These are phyloP conservation scores for Porites rus DNA, from an alignment of 92 coral and sea anemone genomes.

Conservation along the genomic window DNA sequence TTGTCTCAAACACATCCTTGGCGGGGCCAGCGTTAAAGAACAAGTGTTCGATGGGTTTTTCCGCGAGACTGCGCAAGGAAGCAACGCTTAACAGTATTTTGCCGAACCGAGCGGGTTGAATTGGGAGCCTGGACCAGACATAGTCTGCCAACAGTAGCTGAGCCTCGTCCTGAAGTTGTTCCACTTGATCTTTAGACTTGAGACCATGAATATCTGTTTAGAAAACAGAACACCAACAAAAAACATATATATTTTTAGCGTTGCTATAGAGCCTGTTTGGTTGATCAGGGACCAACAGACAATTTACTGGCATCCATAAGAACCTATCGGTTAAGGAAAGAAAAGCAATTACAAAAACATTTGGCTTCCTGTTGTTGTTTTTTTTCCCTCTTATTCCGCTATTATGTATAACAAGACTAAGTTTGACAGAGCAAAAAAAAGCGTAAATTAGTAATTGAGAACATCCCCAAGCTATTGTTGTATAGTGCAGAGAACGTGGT, in stretches of 20 bases:
- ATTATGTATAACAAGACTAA: too few relatives aligned
- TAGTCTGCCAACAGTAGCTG: constrained; percentile 82
- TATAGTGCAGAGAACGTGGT: too few relatives aligned
- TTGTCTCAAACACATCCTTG: constrained; percentile 84
- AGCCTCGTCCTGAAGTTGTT: constrained; percentile 91
- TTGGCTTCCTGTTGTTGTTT: too few relatives aligned
- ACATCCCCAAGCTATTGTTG: too few relatives aligned
- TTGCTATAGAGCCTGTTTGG: neutral
- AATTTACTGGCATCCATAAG: too few relatives aligned
- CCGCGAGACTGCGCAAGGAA: constrained; percentile 80
- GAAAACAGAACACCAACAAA: neutral
- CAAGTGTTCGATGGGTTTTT: constrained; percentile 90
- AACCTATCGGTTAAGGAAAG: too few relatives aligned
- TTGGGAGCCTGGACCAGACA: constrained; percentile 71
- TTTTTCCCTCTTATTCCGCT: too few relatives aligned
- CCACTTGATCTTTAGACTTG: constrained; percentile 84
- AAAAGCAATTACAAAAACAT: too few relatives aligned
- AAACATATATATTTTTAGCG: neutral
- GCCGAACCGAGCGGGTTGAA: constrained; percentile 91
- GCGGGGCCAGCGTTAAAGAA: constrained; percentile 74
- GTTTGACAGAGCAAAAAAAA: too few relatives aligned
- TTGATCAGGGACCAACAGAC: too few relatives aligned
- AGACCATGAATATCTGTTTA: constrained; percentile 89
- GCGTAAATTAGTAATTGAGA: too few relatives aligned
- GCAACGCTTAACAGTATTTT: constrained; percentile 84